Base-by-base conservation (phyloP, 2,888 invertebrate species). In the Euplexia lucipara region DNA sequence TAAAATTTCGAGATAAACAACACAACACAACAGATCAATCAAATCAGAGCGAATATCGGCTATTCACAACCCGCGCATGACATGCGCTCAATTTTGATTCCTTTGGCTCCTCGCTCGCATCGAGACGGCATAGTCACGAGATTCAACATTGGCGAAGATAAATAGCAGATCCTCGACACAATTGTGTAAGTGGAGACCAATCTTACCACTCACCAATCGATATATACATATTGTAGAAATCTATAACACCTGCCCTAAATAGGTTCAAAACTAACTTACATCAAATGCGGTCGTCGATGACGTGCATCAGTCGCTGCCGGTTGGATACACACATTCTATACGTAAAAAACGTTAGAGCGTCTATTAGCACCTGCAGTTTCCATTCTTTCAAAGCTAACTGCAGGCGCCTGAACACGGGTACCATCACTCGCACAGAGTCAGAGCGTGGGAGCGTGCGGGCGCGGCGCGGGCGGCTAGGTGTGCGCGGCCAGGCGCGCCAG, bases 1-100 rank as follows among this genome's bases (percentile, higher is more conserved):
- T 93, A 92, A 91, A 92, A 90, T 94, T 92, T 93, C 75, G 88
- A 88, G 91, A 88, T 87, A 88, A 91, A 89, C 83, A 93, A 92
- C 90, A 89, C 83, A 93, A 92, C 90, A 89, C 85, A 92, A 91
- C 87, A 89, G 86, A 82, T 83, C 81, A 26, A 26, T 26, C 26
- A 26, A 26, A 26, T 26, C 5, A 26, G 26, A 67, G 84, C 78
- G 79, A 82, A 86, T 61, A 84, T 78, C 69, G 83, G 86, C 87
- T 89, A 90, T 84, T 91, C 92, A 92, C 92, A 93, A 93, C 93
- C 92, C 75, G 86, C 83, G 85, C 85, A 83, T 75, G 63, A 72
- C 65, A 75, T 80, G 87, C 85, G 83, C 85, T 80, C 83, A 84
- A 90, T 90, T 90, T 91, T 89, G 89, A 88, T 91, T 87, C 87